Conservation (phyloP, 1,140 invertebrate species). For the Heliconius nattereri region DNA sequence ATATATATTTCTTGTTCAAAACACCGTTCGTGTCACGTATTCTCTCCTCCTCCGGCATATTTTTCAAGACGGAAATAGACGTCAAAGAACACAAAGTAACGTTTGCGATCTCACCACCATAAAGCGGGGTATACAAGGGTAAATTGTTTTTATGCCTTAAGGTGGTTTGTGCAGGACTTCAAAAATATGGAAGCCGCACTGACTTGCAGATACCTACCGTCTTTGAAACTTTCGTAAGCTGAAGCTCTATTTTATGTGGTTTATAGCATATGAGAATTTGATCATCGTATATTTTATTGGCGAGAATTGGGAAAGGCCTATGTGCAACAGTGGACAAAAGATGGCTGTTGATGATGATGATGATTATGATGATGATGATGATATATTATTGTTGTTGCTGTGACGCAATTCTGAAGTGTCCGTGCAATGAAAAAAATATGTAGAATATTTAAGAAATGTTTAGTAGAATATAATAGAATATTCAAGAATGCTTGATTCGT, state of each 20-base stretch:
- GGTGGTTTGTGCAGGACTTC: slow-evolving; percentile 51
- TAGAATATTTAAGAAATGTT: too few relatives aligned
- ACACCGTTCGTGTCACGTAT: neutral
- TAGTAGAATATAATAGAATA: too few relatives aligned
- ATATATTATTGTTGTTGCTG: too few relatives aligned
- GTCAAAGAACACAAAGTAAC: slow-evolving; percentile 52
- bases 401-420: too few relatives aligned
- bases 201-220: neutral
- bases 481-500: too few relatives aligned
- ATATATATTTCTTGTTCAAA: neutral
- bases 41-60: slow-evolving; percentile 43
- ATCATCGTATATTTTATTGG: neutral
- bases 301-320: too few relatives aligned
- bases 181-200: slow-evolving; percentile 39
- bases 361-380: too few relatives aligned
- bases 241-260: neutral
- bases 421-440: too few relatives aligned
- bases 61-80: slow-evolving; percentile 59
- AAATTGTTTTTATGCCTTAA: slow-evolving; percentile 67
- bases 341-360: too few relatives aligned
- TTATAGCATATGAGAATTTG: neutral
- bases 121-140: slow-evolving; percentile 55
- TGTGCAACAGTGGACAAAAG: too few relatives aligned
- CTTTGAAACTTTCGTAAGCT: neutral
- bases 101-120: slow-evolving; percentile 42